Conservation (phyloP, 1,140 invertebrate species). For the Cotesia typhae region DNA sequence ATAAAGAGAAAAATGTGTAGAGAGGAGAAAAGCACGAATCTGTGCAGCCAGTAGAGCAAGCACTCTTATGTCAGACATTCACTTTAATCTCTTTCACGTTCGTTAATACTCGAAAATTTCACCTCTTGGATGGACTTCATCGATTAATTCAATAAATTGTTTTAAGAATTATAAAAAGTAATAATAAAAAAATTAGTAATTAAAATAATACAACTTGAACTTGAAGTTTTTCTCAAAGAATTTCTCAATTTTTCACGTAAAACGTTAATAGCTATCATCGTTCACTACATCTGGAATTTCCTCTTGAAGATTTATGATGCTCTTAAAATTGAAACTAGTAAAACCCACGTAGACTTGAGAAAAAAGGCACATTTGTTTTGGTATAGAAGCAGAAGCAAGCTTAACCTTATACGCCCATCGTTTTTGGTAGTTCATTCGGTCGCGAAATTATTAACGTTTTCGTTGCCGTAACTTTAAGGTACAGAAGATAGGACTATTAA, state of each 20-base stretch:
- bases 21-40: too few relatives aligned
- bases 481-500: constrained; percentile 17
- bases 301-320: constrained; percentile 20
- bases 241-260: not conserved
- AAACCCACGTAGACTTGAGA: not conserved
- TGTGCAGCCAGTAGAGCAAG: too few relatives aligned
- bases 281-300: constrained; percentile 6
- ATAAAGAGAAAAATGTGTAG: too few relatives aligned
- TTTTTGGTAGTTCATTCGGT: constrained; percentile 40
- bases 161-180: too few relatives aligned
- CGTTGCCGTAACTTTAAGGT: constrained; percentile 35
- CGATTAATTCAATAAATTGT: too few relatives aligned
- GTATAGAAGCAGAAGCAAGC: constrained; percentile 13
- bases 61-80: constrained; percentile 9
- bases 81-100: constrained; percentile 23
- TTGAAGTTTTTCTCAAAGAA: not conserved
- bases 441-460: constrained; percentile 43
- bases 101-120: not conserved
- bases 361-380: constrained; percentile 11
- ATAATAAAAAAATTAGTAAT: too few relatives aligned
- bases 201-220: not conserved
- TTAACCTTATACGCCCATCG: constrained; percentile 15
- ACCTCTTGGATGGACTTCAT: too few relatives aligned
- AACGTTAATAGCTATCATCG: constrained; percentile 15
- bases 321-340: constrained; percentile 29